Conservation (phyloP, 2,888 invertebrate genomes). For the Aleiodes alternator region DNA sequence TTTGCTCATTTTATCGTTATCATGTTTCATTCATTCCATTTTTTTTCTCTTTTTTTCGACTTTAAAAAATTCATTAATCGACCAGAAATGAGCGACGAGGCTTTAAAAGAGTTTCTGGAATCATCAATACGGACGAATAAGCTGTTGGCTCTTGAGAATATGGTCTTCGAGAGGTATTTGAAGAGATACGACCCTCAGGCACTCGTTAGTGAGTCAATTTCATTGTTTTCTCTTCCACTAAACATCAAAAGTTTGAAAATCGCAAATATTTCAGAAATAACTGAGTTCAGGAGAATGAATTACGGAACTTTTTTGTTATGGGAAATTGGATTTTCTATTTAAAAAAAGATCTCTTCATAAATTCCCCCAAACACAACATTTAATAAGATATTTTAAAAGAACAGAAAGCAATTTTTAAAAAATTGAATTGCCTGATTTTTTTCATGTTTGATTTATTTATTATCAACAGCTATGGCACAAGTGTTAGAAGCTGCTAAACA, state of each 20-base stretch:
- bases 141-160: conserved; percentile 76
- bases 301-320: too few relatives aligned
- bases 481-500: conserved; percentile 58
- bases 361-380: too few relatives aligned
- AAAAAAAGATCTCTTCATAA: too few relatives aligned
- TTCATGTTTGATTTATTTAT: too few relatives aligned
- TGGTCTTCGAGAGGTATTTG: conserved; percentile 77
- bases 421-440: too few relatives aligned
- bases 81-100: conserved; percentile 64
- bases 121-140: conserved; percentile 58
- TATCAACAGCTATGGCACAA: conserved; percentile 53
- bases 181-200: conserved; percentile 75
- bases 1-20: too few relatives aligned
- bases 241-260: not conserved
- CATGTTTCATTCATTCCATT: too few relatives aligned
- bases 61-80: conserved; percentile 11
- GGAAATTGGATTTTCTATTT: too few relatives aligned
- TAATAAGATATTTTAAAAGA: too few relatives aligned
- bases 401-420: too few relatives aligned
- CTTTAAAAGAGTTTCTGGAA: conserved; percentile 59
- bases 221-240: conserved; percentile 36
- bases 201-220: conserved; percentile 74
- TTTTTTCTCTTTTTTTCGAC: not conserved
- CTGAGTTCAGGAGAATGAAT: too few relatives aligned
- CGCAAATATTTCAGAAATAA: too few relatives aligned